These are phyloP conservation scores for Chymomyza caudatula DNA, from an alignment of 2,888 invertebrate genomes.

Conservation along the genomic window DNA sequence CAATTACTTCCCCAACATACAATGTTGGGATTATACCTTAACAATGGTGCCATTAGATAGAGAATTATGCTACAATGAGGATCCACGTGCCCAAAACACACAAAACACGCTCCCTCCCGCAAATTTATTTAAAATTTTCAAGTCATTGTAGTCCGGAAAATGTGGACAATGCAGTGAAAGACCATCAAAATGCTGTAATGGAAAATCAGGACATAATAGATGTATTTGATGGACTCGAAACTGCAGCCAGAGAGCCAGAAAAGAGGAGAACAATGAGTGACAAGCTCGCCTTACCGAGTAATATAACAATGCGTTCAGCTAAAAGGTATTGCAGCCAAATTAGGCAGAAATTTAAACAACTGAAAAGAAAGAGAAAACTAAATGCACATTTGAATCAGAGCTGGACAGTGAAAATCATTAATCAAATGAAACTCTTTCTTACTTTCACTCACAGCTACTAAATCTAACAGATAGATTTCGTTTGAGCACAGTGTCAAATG, in stretches of 20 bases:
- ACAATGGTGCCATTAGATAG: too few species aligned
- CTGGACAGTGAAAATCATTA: constrained; percentile 29
- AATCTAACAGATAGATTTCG: constrained; percentile 39
- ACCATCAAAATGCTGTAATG: constrained; percentile 29
- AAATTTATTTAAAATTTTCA: constrained; percentile 19
- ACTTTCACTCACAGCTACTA: constrained; percentile 49
- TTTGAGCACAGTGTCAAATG: constrained; percentile 51
- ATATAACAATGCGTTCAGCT: not conserved
- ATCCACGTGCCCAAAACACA: constrained; percentile 20
- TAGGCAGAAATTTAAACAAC: constrained; percentile 36
- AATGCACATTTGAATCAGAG: not conserved
- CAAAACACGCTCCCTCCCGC: constrained; percentile 2
- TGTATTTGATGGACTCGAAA: not conserved
- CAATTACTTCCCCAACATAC: too few species aligned
- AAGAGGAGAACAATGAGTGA: constrained; percentile 14
- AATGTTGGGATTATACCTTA: too few species aligned
- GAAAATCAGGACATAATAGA: not conserved
- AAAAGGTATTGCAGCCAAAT: not conserved
- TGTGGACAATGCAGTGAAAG: constrained; percentile 30
- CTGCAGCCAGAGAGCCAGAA: not conserved
- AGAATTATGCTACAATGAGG: constrained; percentile 45
- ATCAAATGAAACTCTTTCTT: constrained; percentile 40
- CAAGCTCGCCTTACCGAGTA: constrained; percentile 7
- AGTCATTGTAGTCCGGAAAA: constrained; percentile 47
- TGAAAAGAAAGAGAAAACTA: not conserved